Conservation (phyloP, 2,888 invertebrate genomes). For the Melinaea menophilus region DNA sequence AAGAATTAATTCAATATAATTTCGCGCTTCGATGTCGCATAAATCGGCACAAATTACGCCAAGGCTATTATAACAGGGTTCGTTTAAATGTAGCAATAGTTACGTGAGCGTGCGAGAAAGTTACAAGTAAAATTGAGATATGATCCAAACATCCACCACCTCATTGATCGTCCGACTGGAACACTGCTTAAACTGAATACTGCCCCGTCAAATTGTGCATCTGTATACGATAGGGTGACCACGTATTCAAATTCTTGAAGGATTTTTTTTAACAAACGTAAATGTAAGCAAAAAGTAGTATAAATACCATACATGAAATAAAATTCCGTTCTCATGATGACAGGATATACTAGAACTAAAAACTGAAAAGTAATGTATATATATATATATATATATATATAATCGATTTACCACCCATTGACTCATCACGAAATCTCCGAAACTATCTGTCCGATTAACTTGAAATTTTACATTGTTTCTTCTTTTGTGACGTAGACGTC, state of each 20-base stretch:
- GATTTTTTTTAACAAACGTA: neutral
- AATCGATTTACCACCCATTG: no score
- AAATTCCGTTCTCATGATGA: no score
- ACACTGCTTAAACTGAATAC: conserved; percentile 5
- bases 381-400: no score
- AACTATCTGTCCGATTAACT: no score
- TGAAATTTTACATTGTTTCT: no score
- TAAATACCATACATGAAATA: no score
- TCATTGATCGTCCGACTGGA: conserved; percentile 40
- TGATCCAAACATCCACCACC: conserved; percentile 36
- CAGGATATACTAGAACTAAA: no score
- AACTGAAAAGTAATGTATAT: no score
- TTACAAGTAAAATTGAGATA: conserved; percentile 51
- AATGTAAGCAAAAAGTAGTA: no score
- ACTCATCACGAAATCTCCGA: no score
- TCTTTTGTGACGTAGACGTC: no score
- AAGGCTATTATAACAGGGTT: conserved; percentile 51
- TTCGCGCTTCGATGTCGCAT: conserved; percentile 45
- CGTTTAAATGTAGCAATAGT: conserved; percentile 56
- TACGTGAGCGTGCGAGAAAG: conserved; percentile 59
- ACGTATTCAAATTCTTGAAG: neutral
- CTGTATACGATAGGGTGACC: neutral
- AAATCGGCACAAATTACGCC: conserved; percentile 46
- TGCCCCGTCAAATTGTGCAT: neutral
- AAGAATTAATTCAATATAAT: conserved; percentile 44